Evolutionary conservation across 2,888 invertebrate genomes (phyloP), one percentile per base, ranked within the genome.

Genomic region (Ctena decussata): DNA sequence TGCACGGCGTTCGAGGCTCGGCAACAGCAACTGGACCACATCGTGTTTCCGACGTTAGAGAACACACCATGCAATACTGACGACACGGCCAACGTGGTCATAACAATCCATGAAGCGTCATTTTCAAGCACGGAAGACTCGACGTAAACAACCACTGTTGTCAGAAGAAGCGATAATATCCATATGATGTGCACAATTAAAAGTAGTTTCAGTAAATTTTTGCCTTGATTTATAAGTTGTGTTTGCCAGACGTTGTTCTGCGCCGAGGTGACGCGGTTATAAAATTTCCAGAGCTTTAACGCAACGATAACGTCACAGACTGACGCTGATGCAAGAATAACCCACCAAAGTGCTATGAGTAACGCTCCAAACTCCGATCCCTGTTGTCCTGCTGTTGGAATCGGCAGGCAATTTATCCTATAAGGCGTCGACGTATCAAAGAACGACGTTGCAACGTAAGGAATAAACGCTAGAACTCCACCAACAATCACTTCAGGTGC

Each of bases 211-310:
- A 91, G 91, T 3, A 90, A 82, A 2, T 79, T 79, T 80, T 89
- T 91, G 18, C 93, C 92, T 70, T 93, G 92, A 21, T 80, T 83
- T 2, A 93, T 80, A n/a, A 92, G 87, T 84, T 92, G 91, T 3
- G 87, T 86, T 82, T 94, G 93, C 93, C 93, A 93, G 18, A 93
- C 90, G 82, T 93, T 93, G 27, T 92, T 91, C 3, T 92, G 91
- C 0, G 93, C 91, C 30, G 92, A 91, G 80, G 93, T 92, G 32
- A 94, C 91, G 41, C 94, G 86, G 78, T 92, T 91, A 76, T 91
- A 91, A 73, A 91, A 89, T 79, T 92, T 92, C 93, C 92, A 93
- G 39, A 92, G 83, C 71, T 92, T 91, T n/a, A 92, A 80, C 15
- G 90, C 90, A 53, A 90, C 80, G 24, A 92, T 89, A 24, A 91